Conservation (phyloP, 2,797 vertebrate genomes). For the Sebastolobus alascanus region DNA sequence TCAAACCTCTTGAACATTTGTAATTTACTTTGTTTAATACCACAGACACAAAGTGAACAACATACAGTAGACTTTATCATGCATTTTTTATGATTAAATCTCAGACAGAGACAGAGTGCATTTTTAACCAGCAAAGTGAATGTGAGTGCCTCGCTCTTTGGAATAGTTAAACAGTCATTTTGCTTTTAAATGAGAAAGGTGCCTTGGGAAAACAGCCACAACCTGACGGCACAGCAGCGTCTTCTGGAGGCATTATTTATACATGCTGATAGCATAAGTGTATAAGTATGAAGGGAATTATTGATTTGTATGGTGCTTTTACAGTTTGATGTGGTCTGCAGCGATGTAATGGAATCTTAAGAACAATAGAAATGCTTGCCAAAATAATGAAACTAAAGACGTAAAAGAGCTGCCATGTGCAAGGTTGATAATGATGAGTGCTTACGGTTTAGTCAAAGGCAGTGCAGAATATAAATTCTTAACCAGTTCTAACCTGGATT, state of each 20-base stretch:
- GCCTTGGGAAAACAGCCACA: conserved; percentile 29
- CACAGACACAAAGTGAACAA: conserved; percentile 21
- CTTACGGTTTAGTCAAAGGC: not conserved
- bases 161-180: conserved; percentile 46
- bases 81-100: conserved; percentile 38
- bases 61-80: conserved; percentile 15
- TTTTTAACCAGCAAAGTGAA: conserved; percentile 27
- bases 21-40: conserved; percentile 13
- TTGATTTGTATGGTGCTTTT: conserved; percentile 38
- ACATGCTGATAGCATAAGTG: conserved; percentile 42
- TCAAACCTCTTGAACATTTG: conserved; percentile 2
- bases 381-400: conserved; percentile 15
- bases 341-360: conserved; percentile 3
- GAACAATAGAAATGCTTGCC: conserved; percentile 7
- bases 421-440: not conserved
- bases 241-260: conserved; percentile 24
- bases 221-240: conserved; percentile 6
- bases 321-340: conserved; percentile 11
- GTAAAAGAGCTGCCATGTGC: not conserved
- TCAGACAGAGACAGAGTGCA: conserved; percentile 31
- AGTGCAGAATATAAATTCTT: not conserved
- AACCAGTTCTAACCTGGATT: not conserved
- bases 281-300: conserved; percentile 35
- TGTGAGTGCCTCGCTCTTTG: conserved; percentile 26
- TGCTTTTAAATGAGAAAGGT: conserved; percentile 41